These are phyloP conservation scores for Sebastes vulpes DNA, from an alignment of 2,797 vertebrate species.

Conservation along the genomic window DNA sequence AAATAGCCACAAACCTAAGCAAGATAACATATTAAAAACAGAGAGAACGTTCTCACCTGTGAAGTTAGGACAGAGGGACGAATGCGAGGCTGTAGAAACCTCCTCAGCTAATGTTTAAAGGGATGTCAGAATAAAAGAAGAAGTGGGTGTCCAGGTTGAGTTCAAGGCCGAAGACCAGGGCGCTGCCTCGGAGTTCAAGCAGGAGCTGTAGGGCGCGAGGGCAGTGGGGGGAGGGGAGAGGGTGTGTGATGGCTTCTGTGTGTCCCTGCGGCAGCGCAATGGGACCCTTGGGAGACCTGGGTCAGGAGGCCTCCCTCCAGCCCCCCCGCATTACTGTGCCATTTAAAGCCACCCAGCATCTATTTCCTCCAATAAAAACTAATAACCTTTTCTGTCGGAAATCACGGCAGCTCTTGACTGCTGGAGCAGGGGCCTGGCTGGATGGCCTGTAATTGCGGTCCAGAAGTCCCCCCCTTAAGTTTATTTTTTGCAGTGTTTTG, in stretches of 20 bases:
- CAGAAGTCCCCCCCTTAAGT: constrained; percentile 81
- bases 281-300: constrained; percentile 84
- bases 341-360: constrained; percentile 89
- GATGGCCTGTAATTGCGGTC: constrained; percentile 87
- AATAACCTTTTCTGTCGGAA: constrained; percentile 90
- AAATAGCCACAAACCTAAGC: not conserved
- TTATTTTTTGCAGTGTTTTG: constrained; percentile 85
- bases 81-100: not conserved
- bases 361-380: constrained; percentile 92
- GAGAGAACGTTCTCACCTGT: not conserved
- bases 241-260: constrained; percentile 70
- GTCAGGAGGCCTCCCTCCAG: constrained; percentile 75
- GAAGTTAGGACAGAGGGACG: not conserved
- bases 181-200: constrained; percentile 63
- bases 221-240: constrained; percentile 37
- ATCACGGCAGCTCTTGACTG: constrained; percentile 86
- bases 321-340: constrained; percentile 82
- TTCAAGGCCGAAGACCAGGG: constrained; percentile 72
- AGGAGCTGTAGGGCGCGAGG: constrained; percentile 50
- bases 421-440: constrained; percentile 79
- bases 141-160: constrained; percentile 58
- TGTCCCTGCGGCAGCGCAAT: constrained; percentile 78
- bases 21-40: not conserved
- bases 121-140: constrained; percentile 9
- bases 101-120: constrained; percentile 8